Percentiles rank a stretch among this genome's conserved stretches.
Evolutionary conservation across 2,113 vertebrate genomes (phyloP).

Genomic region (Puma concolor): DNA sequence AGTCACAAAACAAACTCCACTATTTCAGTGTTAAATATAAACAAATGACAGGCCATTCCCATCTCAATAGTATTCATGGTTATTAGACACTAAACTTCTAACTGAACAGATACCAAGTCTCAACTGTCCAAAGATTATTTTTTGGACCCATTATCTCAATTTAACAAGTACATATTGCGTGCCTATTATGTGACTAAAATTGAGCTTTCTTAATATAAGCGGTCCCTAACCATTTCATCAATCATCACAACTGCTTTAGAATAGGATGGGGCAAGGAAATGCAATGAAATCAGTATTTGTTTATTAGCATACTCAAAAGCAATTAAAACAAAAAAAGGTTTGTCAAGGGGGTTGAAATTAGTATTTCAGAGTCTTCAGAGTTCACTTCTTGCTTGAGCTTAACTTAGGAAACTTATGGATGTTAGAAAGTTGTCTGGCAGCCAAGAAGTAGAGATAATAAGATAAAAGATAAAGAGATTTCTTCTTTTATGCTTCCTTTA

Average conservation of each 20-base stretch:
- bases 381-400: conserved; percentile 9
- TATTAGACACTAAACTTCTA: background rate
- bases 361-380: background rate
- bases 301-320: background rate
- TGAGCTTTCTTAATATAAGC: background rate
- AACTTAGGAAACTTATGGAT: background rate
- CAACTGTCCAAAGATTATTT: background rate
- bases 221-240: background rate
- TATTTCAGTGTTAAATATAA: background rate
- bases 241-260: background rate
- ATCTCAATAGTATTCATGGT: background rate
- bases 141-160: background rate
- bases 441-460: background rate
- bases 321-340: background rate
- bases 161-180: background rate
- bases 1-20: conserved; percentile 41
- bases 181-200: background rate
- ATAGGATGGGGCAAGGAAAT: background rate
- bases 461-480: background rate
- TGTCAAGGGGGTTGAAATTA: background rate
- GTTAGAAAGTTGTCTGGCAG: background rate
- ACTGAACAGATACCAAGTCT: background rate
- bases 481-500: background rate
- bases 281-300: background rate
- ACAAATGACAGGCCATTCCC: background rate